Evolutionary conservation across 1,140 invertebrate species (phyloP).

Genomic region (Drosophila erecta): DNA sequence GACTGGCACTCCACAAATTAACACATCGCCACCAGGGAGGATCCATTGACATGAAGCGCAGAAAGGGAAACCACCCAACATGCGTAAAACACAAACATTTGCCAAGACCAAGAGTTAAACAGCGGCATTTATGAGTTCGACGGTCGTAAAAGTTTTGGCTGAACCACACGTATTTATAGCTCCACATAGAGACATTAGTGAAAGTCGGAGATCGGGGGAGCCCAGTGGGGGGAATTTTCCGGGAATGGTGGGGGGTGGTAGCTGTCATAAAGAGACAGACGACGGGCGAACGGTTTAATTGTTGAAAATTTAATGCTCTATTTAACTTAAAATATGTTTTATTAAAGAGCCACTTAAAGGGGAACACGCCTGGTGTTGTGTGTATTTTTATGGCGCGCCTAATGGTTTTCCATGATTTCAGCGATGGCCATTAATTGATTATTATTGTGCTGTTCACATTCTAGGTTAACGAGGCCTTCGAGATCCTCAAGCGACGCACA

Average conservation of each 20-base stretch:
- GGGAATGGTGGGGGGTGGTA: slow-evolving; percentile 2
- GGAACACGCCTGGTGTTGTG: slow-evolving; percentile 18
- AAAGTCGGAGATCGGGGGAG: slow-evolving; percentile 1
- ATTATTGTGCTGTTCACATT: slow-evolving; percentile 33
- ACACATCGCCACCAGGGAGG: slow-evolving; percentile 67
- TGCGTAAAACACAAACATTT: slow-evolving; percentile 69
- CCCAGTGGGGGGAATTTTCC: neutral
- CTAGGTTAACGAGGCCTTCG: slow-evolving; percentile 99
- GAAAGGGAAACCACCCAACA: slow-evolving; percentile 63
- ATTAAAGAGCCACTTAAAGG: slow-evolving; percentile 78
- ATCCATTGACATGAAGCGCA: slow-evolving; percentile 13
- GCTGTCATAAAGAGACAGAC: slow-evolving; percentile 58
- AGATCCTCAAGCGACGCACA: slow-evolving; percentile 95
- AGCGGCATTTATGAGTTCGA: slow-evolving; percentile 70
- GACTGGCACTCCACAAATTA: slow-evolving; percentile 57
- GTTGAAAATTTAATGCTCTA: slow-evolving; percentile 79
- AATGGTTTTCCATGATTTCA: slow-evolving; percentile 75
- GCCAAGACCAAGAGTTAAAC: slow-evolving; percentile 61
- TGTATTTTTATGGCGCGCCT: slow-evolving; percentile 61
- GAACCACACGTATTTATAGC: slow-evolving; percentile 70
- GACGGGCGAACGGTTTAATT: slow-evolving; percentile 64
- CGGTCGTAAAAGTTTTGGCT: slow-evolving; percentile 69
- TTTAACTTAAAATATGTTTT: slow-evolving; percentile 82
- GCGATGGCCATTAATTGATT: slow-evolving; percentile 67
- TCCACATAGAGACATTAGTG: slow-evolving; percentile 66